Percentiles rank a stretch among this genome's conserved stretches.
Evolutionary conservation across 2,888 invertebrate genomes (phyloP).

Genomic region (Hylaea fasciaria): DNA sequence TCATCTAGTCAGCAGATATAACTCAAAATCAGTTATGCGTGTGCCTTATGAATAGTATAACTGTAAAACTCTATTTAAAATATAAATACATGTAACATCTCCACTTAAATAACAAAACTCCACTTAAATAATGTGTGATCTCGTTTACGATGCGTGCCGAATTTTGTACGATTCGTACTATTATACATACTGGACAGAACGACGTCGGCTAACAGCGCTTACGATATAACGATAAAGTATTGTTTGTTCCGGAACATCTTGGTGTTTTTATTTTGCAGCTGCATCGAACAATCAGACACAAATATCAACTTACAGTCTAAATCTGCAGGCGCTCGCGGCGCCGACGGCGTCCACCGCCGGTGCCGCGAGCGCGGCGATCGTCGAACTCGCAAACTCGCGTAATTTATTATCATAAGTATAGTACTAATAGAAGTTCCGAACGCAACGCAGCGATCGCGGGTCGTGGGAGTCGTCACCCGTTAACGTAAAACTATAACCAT

Average conservation of each 20-base stretch:
- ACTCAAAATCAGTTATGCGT: conserved; percentile 58
- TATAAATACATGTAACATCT: conserved; percentile 61
- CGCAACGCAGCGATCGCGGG: conserved; percentile 72
- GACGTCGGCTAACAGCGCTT: conserved; percentile 73
- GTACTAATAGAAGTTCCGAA: conserved; percentile 81
- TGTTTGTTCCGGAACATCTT: conserved; percentile 62
- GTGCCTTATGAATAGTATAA: conserved; percentile 65
- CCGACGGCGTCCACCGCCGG: conserved; percentile 48
- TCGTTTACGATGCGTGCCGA: conserved; percentile 60
- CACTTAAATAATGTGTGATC: conserved; percentile 44
- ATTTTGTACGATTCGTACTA: conserved; percentile 56
- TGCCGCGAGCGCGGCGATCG: conserved; percentile 67
- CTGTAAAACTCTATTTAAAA: conserved; percentile 73
- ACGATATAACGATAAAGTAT: conserved; percentile 64
- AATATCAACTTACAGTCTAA: conserved; percentile 78
- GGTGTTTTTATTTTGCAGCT: conserved; percentile 79
- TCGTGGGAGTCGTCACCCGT: conserved; percentile 76
- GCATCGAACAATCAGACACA: conserved; percentile 77
- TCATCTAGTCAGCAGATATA: conserved; percentile 67
- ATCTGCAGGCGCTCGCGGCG: conserved; percentile 52
- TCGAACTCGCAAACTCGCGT: conserved; percentile 72
- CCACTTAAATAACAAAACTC: conserved; percentile 56
- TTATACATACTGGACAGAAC: conserved; percentile 72
- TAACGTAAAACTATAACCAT: conserved; percentile 84
- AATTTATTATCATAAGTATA: conserved; percentile 83